These are phyloP conservation scores for Pandemis heparana DNA, from an alignment of 2,888 invertebrate genomes.

Conservation along the genomic window DNA sequence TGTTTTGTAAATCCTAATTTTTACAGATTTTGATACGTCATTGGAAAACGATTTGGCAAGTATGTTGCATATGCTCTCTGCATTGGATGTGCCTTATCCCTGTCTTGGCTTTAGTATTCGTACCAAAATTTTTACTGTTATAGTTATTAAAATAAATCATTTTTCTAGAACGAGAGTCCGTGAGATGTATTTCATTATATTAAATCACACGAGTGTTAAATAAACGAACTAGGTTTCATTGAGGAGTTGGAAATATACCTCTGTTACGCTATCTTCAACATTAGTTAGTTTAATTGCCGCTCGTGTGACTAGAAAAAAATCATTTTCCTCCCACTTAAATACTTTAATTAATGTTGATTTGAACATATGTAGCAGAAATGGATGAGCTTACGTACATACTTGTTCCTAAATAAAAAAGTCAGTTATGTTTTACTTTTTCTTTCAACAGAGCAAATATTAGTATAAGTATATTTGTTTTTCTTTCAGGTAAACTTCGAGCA, in stretches of 20 bases:
- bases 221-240: not conserved
- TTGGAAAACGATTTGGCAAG: conserved; percentile 54
- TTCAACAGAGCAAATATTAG: not conserved
- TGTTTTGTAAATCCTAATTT: conserved; percentile 16
- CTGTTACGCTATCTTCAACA: not conserved
- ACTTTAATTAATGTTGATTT: not conserved
- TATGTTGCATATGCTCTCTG: conserved; percentile 47
- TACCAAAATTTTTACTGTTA: not conserved
- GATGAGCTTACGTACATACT: conserved; percentile 15
- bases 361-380: not conserved
- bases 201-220: not conserved
- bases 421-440: no score
- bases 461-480: conserved; percentile 14
- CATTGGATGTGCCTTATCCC: not conserved
- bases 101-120: conserved; percentile 7
- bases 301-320: not conserved
- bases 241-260: not conserved
- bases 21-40: conserved; percentile 49
- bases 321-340: not conserved
- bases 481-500: conserved; percentile 63
- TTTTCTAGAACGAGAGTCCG: not conserved
- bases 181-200: not conserved
- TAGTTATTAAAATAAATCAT: not conserved
- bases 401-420: not conserved
- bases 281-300: not conserved